Evolutionary conservation across 2,888 invertebrate genomes (phyloP), one percentile per base, ranked within the genome.

Genomic region (Electrophaes corylata): DNA sequence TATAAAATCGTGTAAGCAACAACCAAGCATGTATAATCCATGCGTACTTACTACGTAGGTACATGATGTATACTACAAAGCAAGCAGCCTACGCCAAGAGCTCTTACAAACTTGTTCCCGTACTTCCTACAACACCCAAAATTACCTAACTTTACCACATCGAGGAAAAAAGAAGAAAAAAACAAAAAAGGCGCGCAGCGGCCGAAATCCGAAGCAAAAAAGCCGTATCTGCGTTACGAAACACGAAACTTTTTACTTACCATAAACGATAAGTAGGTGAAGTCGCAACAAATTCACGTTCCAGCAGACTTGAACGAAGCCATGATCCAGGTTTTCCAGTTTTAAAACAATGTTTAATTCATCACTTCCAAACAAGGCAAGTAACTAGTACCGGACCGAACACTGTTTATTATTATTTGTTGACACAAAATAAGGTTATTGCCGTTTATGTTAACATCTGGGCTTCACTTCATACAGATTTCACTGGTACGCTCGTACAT

Each of bases 201-300:
- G 61, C 63, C 67, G 10, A 16, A 37, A 8, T 37, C 10, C 6
- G 47, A 57, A 47, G 43, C 59, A 69, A 40, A 73, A 29, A 76
- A 64, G 66, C 66, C 60, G 78, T 84, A 83, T 37, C 8, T 10
- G 70, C 73, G 79, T 88, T 88, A 88, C 88, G 87, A 88, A 85
- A 86, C 84, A 80, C 75, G 86, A 87, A 86, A 86, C 80, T 86
- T 84, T 85, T 84, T 79, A 76, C 91, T 89, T 89, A 91, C 91
- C 91, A 84, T 91, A 90, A 84, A 91, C 67, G 90, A 73, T 82
- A 89, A 81, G 88, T 90, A 85, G 89, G 88, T 89, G 90, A 89
- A 81, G 79, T 79, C 73, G 76, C 72, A 76, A 81, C 77, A 72
- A 79, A 84, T 79, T 84, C 83, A 80, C 73, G 82, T 81, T 83